Base-by-base conservation (phyloP, 2,888 invertebrate genomes). In the Tetanocera ferruginea region DNA sequence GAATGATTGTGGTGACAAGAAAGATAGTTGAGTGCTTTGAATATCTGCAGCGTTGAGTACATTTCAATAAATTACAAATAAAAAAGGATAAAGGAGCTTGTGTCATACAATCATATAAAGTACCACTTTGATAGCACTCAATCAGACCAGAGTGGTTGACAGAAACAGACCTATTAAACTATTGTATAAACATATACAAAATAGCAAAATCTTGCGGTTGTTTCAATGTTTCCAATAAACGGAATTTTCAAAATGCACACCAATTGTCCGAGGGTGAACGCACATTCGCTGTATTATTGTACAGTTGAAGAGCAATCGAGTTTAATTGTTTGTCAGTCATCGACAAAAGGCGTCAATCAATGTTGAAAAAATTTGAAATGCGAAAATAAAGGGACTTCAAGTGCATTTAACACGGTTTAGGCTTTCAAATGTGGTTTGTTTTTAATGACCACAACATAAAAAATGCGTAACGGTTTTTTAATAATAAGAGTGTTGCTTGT, bases 301-400 rank as follows among this genome's bases (percentile, higher is more conserved):
- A 25, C 14, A 23, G 43, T 77, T 78, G 78, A 81, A 83, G 83
- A 78, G 71, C 77, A 81, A 83, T 83, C 79, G 81, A 83, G 80
- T 80, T 82, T 81, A 83, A 83, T 83, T 83, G 83, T 82, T 82
- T 74, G 81, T 78, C 76, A 78, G 77, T 77, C 80, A 74, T 76
- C 79, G 76, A 67, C 78, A 76, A 75, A n/a, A 60, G 78, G 71
- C 75, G 85, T 86, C 85, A 86, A 85, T 85, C 85, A 85, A 86
- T 84, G 84, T 84, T 83, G 83, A 83, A 85, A 85, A 82, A 81
- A 82, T 81, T 83, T 85, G 86, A 85, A 85, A 85, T 86, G 86
- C 86, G 86, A 86, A 86, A 86, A 86, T 9, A 28, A 77, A 66
- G 55, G 25, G 49, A 62, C 4, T 49, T 11, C 25, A 37, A 8